phyloP scores from a whole-genome alignment of 1,140 invertebrate species.

The Drosophila aff. region DNA sequence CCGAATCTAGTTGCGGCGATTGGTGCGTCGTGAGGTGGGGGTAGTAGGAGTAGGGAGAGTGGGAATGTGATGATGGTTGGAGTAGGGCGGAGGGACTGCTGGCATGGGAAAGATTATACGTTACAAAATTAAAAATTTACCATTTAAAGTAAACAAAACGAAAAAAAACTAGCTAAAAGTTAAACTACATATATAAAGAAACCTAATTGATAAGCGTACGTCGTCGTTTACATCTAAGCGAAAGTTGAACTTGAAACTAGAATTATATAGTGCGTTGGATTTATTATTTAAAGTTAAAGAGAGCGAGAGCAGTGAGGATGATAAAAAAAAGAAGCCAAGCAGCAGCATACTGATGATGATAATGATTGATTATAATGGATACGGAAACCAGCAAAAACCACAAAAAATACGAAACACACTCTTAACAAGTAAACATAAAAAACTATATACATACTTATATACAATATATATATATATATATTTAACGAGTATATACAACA shows the following conservation, averaged over 20 bases:
- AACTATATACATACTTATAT: constrained; percentile 63
- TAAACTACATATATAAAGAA: constrained; percentile 84
- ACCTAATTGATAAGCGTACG: constrained; percentile 82
- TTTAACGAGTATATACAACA: constrained; percentile 45
- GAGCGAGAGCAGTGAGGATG: constrained; percentile 20
- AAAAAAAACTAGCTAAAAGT: constrained; percentile 78
- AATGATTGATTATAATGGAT: constrained; percentile 46
- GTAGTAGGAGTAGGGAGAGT: not conserved
- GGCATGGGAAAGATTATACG: constrained; percentile 49
- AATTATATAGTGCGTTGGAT: constrained; percentile 83
- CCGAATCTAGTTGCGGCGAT: not conserved
- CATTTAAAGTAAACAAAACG: constrained; percentile 76
- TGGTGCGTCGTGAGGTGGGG: not conserved
- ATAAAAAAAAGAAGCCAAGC: constrained; percentile 44
- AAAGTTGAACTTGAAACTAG: constrained; percentile 84
- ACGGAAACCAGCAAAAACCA: constrained; percentile 46
- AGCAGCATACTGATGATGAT: constrained; percentile 28
- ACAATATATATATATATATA: constrained; percentile 61
- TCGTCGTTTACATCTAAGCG: constrained; percentile 83
- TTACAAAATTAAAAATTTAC: constrained; percentile 81
- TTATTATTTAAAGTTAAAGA: constrained; percentile 80
- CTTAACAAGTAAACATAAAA: constrained; percentile 71
- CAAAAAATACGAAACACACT: constrained; percentile 72
- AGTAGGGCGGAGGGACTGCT: constrained; percentile 29
- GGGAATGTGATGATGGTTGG: constrained; percentile 7